A percentile compares a stretch with the other conserved stretches of the same genome.
Conservation (phyloP, 2,797 vertebrate genomes). For the Prionace glauca region DNA sequence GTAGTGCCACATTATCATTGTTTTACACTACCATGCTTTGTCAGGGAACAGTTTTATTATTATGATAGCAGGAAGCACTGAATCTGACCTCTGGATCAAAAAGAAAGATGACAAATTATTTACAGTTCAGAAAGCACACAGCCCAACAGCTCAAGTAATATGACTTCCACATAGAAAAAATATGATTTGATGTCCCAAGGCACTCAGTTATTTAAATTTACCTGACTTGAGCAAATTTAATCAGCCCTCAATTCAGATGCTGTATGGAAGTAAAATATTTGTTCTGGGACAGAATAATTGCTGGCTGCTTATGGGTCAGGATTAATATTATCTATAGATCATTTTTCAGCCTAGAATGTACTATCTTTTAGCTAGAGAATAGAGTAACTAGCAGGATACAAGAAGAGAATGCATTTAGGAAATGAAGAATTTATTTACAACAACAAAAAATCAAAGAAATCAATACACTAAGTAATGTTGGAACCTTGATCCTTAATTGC, state of each 20-base stretch:
- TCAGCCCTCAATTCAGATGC: background rate
- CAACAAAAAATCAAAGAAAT: background rate
- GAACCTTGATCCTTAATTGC: background rate
- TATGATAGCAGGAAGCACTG: background rate
- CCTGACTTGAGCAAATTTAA: background rate
- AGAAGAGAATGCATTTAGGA: background rate
- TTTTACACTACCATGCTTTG: background rate
- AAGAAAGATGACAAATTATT: background rate
- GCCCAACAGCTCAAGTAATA: background rate
- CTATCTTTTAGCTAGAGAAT: background rate
- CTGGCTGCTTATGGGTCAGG: background rate
- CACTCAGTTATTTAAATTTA: background rate
- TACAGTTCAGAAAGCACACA: constrained; percentile 18
- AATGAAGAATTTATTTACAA: background rate
- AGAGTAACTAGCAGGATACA: background rate
- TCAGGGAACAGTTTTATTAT: background rate
- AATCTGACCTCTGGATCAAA: constrained; percentile 7
- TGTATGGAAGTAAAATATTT: background rate
- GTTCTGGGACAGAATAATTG: background rate
- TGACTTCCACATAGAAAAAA: background rate
- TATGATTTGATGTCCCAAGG: background rate
- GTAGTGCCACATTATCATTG: background rate
- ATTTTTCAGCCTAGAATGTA: background rate
- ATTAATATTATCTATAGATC: background rate
- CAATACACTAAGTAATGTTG: background rate